Evolutionary conservation across 2,888 invertebrate species (phyloP), one percentile per base, ranked within the genome.

Genomic region (Hanleya hanleyi): DNA sequence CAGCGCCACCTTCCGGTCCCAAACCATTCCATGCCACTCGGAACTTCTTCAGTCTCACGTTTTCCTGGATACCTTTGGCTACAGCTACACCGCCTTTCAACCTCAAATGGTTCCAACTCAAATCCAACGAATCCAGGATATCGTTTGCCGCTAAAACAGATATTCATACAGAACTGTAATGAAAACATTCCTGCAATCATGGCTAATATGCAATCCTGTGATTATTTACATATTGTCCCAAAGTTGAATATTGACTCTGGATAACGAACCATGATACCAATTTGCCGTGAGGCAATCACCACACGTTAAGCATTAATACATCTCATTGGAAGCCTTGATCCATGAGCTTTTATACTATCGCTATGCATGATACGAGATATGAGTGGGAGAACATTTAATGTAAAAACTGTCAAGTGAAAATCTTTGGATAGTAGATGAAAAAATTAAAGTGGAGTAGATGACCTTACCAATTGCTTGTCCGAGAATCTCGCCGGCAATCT

Each of bases 11-110:
- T 70, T 86, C 86, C 22, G 81, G 79, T 7, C 88, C 89, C 67
- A 90, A 86, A 0, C 90, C 90, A 79, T 90, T 90, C 88, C 89
- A 90, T 32, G 88, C 82, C 41, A 90, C 77, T 73, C 87, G 84
- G 51, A 87, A 87, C 6, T 78, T 77, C 73, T 89, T 89, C 67
- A 90, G 73, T 15, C 89, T 79, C 12, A 90, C 84, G 73, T 90
- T 90, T 74, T 90, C 90, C 90, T 88, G 88, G 7, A 90, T 76
- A 18, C 90, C 89, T 70, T 82, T 84, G 5, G 87, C 89, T 47
- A 90, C 80, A 12, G 86, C 83, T 47, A 86, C 78, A 32, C 88
- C 88, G 33, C 89, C 89, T 70, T 76, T 78, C 38, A 84, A 83
- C 50, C 89, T 77, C 12, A 90, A 77, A 51, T 87, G 86, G 72